These are phyloP conservation scores for Drosophila stalkeri DNA, from an alignment of 2,888 invertebrate species.

Conservation along the genomic window DNA sequence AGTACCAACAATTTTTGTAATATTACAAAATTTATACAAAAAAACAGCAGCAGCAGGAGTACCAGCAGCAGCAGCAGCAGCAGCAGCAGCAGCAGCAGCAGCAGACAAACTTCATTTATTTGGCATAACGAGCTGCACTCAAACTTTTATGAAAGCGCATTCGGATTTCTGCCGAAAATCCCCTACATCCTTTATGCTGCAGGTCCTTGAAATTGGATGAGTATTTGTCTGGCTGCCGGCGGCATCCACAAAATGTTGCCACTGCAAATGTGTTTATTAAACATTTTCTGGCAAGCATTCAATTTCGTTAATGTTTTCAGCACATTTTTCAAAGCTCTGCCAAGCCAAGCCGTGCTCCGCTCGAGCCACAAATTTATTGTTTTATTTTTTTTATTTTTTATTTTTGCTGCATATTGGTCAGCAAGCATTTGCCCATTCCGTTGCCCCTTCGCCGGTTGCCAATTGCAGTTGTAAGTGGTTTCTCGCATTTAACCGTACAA, in stretches of 20 bases:
- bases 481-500: slow-evolving; percentile 34
- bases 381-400: slow-evolving; percentile 45
- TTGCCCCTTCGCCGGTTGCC: background rate
- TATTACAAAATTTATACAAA: slow-evolving; percentile 55
- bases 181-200: background rate
- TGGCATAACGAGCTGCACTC: slow-evolving; percentile 69
- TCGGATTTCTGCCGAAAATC: slow-evolving; percentile 15
- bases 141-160: slow-evolving; percentile 64
- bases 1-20: slow-evolving; percentile 28
- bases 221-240: slow-evolving; percentile 10
- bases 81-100: background rate
- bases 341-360: slow-evolving; percentile 10
- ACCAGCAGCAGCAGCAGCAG: slow-evolving; percentile 17
- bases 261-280: slow-evolving; percentile 67
- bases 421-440: slow-evolving; percentile 10
- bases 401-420: slow-evolving; percentile 48
- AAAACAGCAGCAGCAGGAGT: background rate
- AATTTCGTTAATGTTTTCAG: slow-evolving; percentile 72
- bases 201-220: slow-evolving; percentile 29
- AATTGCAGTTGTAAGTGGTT: slow-evolving; percentile 43
- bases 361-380: slow-evolving; percentile 58
- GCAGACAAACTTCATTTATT: slow-evolving; percentile 61
- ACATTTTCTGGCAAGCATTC: slow-evolving; percentile 76
- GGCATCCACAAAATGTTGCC: slow-evolving; percentile 28
- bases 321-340: slow-evolving; percentile 32